Conservation (phyloP, 2,113 vertebrate genomes). For the Thryonomys swinderianus region DNA sequence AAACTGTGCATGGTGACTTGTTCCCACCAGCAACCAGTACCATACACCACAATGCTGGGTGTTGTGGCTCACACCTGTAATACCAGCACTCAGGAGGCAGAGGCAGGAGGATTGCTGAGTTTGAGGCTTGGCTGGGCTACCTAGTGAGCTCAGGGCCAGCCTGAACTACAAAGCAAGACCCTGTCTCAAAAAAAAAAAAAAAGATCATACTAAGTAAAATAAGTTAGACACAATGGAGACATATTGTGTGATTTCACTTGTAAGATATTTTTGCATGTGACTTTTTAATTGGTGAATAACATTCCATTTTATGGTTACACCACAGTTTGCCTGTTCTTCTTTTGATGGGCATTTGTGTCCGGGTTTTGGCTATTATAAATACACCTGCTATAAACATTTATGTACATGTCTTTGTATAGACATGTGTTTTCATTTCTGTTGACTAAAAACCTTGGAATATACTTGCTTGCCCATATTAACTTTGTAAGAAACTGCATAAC, state of each 20-base stretch:
- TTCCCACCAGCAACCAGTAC: no score
- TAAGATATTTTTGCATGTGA: background rate
- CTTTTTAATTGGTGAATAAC: background rate
- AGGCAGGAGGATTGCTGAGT: no score
- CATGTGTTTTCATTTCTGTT: slow-evolving; percentile 28
- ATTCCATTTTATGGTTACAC: background rate
- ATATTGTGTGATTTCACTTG: background rate
- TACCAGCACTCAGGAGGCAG: no score
- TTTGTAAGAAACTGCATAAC: background rate
- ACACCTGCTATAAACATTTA: background rate
- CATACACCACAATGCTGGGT: no score
- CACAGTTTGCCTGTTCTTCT: background rate
- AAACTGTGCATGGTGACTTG: no score
- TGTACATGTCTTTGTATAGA: background rate
- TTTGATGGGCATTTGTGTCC: background rate
- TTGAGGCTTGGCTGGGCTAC: no score
- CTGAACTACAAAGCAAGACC: no score
- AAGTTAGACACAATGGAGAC: background rate
- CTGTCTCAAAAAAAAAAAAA: no score
- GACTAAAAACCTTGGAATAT: background rate
- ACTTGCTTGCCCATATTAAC: background rate
- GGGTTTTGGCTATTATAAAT: background rate
- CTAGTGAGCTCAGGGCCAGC: no score
- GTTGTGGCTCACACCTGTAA: no score
- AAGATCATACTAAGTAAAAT: background rate